Evolutionary conservation across 2,888 invertebrate genomes (phyloP).

Genomic region (Yponomeuta plumbellus): DNA sequence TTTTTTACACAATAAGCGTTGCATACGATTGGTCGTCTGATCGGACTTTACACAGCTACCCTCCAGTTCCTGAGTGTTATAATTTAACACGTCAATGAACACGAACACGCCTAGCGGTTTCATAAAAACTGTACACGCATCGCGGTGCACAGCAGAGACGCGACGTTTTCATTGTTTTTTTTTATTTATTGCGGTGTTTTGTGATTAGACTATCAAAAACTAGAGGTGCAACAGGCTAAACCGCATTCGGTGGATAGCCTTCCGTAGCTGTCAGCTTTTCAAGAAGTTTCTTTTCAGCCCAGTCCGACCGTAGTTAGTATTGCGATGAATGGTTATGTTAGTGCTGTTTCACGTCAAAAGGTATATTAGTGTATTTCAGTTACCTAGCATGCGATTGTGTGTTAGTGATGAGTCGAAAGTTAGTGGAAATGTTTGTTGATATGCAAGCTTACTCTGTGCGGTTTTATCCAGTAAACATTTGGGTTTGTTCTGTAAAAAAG

Average conservation of each 20-base stretch:
- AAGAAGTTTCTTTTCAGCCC: constrained; percentile 30
- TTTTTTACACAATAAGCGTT: constrained; percentile 72
- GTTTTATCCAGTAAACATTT: background rate
- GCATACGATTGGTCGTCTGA: constrained; percentile 66
- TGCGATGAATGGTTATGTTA: constrained; percentile 22
- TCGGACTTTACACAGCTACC: constrained; percentile 40
- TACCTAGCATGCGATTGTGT: constrained; percentile 42
- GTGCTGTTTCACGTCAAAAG: background rate
- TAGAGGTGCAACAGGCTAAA: constrained; percentile 39
- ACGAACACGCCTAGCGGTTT: no score
- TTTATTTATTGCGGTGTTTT: no score
- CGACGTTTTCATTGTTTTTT: no score
- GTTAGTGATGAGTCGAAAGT: constrained; percentile 75
- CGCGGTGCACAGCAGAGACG: no score
- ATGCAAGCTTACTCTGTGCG: constrained; percentile 17
- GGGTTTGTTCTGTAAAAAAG: no score
- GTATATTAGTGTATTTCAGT: constrained; percentile 13
- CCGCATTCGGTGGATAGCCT: constrained; percentile 3
- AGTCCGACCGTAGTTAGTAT: constrained; percentile 39
- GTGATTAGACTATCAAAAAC: background rate
- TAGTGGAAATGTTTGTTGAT: constrained; percentile 38
- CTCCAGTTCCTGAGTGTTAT: background rate
- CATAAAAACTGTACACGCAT: no score
- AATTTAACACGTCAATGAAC: no score
- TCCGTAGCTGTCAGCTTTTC: constrained; percentile 10